A percentile compares a stretch with the other conserved stretches of the same genome.
phyloP scores from a whole-genome alignment of 1,140 invertebrate genomes.

The Lepidostoma basale region DNA sequence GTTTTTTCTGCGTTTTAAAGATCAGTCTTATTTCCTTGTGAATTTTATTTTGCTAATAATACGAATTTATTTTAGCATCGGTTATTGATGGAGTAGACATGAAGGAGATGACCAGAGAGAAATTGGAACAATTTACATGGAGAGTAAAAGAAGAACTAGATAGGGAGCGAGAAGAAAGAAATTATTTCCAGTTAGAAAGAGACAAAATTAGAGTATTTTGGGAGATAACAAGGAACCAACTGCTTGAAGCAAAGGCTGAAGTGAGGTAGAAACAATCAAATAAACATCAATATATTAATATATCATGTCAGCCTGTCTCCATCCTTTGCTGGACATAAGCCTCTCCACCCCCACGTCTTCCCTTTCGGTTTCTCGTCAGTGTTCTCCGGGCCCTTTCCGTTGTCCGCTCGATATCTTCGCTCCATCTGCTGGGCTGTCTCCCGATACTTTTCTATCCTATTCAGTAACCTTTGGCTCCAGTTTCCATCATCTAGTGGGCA shows the following conservation, averaged over 20 bases:
- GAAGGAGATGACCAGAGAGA: slow-evolving; percentile 91
- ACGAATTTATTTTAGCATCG: slow-evolving; percentile 51
- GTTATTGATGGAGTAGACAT: slow-evolving; percentile 91
- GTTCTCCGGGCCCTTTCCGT: no score
- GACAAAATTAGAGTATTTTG: slow-evolving; percentile 94
- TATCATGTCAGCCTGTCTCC: no score
- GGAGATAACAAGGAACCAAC: slow-evolving; percentile 82
- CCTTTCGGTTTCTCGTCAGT: no score
- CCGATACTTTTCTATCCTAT: no score
- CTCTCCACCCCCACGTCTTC: no score
- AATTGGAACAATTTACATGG: slow-evolving; percentile 86
- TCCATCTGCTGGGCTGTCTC: no score
- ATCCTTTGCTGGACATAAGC: no score
- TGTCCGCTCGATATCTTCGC: no score
- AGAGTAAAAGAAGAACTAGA: slow-evolving; percentile 91
- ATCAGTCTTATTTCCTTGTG: not conserved
- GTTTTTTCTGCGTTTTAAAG: not conserved
- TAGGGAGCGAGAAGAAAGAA: slow-evolving; percentile 90
- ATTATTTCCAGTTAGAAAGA: slow-evolving; percentile 93
- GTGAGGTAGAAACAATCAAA: slow-evolving; percentile 48
- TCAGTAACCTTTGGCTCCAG: no score
- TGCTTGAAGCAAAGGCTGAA: slow-evolving; percentile 80
- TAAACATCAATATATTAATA: no score
- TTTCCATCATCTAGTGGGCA: no score
- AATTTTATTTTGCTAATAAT: not conserved